Conservation (phyloP, 2,888 invertebrate species). For the Germaria angustata region DNA sequence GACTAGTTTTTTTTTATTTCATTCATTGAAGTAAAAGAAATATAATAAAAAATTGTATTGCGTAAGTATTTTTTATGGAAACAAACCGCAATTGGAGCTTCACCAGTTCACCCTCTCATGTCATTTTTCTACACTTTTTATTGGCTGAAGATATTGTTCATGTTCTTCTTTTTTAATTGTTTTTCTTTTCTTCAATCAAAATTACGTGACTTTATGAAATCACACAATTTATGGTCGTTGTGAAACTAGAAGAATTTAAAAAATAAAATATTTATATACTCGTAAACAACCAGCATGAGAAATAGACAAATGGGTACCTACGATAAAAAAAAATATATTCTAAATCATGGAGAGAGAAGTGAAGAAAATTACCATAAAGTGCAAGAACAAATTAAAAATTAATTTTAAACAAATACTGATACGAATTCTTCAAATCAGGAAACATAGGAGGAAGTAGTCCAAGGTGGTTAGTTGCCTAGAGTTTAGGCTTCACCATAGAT, state of each 20-base stretch:
- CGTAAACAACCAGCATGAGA: background rate
- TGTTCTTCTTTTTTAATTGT: constrained; percentile 28
- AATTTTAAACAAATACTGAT: too few species aligned
- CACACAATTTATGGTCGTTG: constrained; percentile 56
- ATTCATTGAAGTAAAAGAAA: background rate
- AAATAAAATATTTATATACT: background rate
- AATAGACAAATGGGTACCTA: constrained; percentile 9
- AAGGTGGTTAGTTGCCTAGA: too few species aligned
- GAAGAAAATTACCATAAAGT: background rate
- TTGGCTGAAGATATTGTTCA: constrained; percentile 16
- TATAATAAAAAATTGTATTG: too few species aligned
- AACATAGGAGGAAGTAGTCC: too few species aligned
- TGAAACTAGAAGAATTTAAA: constrained; percentile 14
- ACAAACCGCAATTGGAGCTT: background rate
- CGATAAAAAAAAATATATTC: background rate
- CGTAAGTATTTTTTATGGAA: background rate
- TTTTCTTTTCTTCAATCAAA: constrained; percentile 26
- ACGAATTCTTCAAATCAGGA: too few species aligned
- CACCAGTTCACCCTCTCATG: background rate
- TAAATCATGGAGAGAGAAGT: background rate
- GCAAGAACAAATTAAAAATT: background rate
- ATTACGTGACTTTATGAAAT: constrained; percentile 61
- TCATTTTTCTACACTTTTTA: background rate
- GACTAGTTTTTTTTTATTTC: background rate
- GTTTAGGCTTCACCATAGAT: too few species aligned